Evolutionary conservation across 2,113 vertebrate genomes (phyloP), one percentile per base, ranked within the genome.

Genomic region (Micronisus gabar): DNA sequence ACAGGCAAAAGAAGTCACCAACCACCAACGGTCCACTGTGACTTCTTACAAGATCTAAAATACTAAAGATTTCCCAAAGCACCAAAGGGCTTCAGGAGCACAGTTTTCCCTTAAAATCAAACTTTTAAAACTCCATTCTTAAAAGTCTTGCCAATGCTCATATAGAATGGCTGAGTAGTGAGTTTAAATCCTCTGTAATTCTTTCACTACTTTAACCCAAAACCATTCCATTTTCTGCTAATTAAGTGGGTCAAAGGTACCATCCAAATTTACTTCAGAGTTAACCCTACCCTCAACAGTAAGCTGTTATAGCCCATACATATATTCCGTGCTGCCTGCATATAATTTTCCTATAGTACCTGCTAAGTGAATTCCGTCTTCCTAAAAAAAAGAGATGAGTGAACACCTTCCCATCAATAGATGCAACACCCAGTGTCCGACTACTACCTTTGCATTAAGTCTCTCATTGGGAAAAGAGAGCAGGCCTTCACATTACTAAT

Each of bases 261-360:
- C 15, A 9, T 2, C 25, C 40, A 92, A 47, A 48, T 40, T 66
- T 27, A 34, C 22, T 61, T 68, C 58, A 14, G 6, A 86, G 15
- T 52, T 61, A 3, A 3, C 27, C 36, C 26, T 70, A 32, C 34
- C 48, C 27, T 62, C 0, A 0, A 40, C 34, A 56, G n/a, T 36
- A 72, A 68, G 40, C 25, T 73, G 11, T 10, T 68, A 13, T 23
- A 78, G 50, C 38, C 47, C 14, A 38, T 3, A 7, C 0, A 8
- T 43, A 11, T 43, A 25, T 53, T 22, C 38, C 27, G 13, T 23
- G 3, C 6, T 71, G 41, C 41, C 52, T 50, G 10, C n/a, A 26
- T 26, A 1, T 6, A 11, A 9, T 14, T 61, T 70, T 20, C 36
- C 43, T 80, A 14, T 1, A 50, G 13, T 9, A 68, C 17, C 48